Evolutionary conservation across 2,888 invertebrate genomes (phyloP), one percentile per base, ranked within the genome.

Genomic region (Unio delphinus): DNA sequence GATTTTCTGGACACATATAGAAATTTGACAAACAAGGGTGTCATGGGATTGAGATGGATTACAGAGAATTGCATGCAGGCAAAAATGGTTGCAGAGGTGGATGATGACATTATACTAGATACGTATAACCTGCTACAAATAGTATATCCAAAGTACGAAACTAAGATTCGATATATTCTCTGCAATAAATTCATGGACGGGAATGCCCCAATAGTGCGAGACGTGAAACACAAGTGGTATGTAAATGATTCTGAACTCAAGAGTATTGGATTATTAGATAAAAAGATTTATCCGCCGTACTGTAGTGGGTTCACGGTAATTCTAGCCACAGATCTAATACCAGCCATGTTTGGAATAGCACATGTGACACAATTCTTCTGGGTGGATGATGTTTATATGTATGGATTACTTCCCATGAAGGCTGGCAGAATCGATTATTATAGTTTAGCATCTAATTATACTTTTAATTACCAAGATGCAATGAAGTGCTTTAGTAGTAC

Each of bases 341-440:
- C 75, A 17, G 72, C 74, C 23, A 59, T 86, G 61, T 83, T 80
- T 65, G 61, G 73, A 8, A 80, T 78, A 0, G 76, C 84, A 1
- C 20, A 54, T 1, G 57, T 61, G 1, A 65, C 72, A 3, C 82
- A 80, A 1, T 85, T 83, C 67, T 84, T 85, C 74, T 85, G 83
- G 83, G 79, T 85, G 11, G 85, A 85, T 61, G 85, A 85, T 63
- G 81, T 85, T 23, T 85, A 79, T 59, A 63, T 82, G 6, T 83
- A 80, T 30, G 85, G 85, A 4, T 60, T 85, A n/a, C 70, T 85
- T n/a, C 74, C 80, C 0, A 0, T 55, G 54, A 63, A 55, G 55
- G 54, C 54, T 7, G 23, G 23, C 6, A 55, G 54, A 23, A 55
- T 63, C 15, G 23, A 26, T 4, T 59, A 17, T 6, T n/a, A 59